Evolutionary conservation across 2,797 vertebrate genomes (phyloP), one percentile per base, ranked within the genome.

Genomic region (Artibeus lituratus): DNA sequence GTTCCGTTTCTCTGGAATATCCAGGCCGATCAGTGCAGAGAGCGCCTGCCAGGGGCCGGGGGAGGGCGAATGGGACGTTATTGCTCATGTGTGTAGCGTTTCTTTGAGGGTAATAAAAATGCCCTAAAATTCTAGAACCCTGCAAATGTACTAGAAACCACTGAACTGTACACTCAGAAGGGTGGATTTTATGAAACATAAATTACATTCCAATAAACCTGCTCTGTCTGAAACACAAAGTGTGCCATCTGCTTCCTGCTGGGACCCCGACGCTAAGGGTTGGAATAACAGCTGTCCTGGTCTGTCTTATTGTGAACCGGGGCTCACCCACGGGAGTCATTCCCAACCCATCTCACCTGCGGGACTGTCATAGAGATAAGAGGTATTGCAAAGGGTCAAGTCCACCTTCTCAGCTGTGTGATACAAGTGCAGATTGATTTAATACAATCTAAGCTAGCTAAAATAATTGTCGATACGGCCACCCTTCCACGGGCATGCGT

Each of bases 391-490:
- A 19, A n/a, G 73, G 73, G 35, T 47, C 2, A 47, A 4, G 4
- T 74, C 12, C 22, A 2, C 42, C 72, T 18, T 32, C 42, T 16
- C 42, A 18, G 7, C 42, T 26, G 2, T 4, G 42, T 10, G 29
- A 10, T 5, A 11, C 29, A 49, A 32, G 29, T 10, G 7, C 44
- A 5, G 29, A 5, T 11, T n/a, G 9, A 7, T 7, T n/a, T 3
- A 18, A 5, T 9, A 74, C 29, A 72, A 32, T 10, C 9, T 26
- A 49, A 32, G 72, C 47, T 0, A 5, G 10, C 26, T 49, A 19
- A 32, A 19, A 47, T 74, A 19, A 47, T 29, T 18, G 47, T 47
- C 16, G 2, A 5, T 10, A 18, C 3, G 5, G 72, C 16, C 72
- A 2, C 44, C 15, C 72, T 44, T 29, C 24, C 3, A 0, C 6